Evolutionary conservation across 1,140 invertebrate species (phyloP), one percentile per base, ranked within the genome.

Genomic region (Agrypnia vestita): DNA sequence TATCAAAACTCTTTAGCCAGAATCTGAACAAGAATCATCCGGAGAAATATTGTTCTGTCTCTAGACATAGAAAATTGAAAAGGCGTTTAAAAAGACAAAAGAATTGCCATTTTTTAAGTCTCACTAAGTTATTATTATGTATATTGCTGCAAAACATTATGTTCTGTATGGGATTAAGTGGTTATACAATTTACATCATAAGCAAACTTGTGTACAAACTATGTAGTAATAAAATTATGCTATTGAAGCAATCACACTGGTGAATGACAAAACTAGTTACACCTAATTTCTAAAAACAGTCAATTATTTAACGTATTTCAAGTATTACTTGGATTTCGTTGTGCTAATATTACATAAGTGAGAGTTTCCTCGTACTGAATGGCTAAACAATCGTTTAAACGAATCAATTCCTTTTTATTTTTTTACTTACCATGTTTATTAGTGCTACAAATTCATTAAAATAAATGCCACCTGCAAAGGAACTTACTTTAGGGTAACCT

Each of bases 321-420:
- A 51, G 15, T 43, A 75, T 75, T 75, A 51, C 55, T 75, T 75
- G 15, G 59, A 12, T 25, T 77, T 77, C 75, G 75, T 77, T 77
- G 75, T 77, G 75, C 75, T 77, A 67, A 67, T 67, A 15, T 77
- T 77, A 77, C 61, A 62, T 77, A 67, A 67, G 47, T 77, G 59
- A 67, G 61, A 67, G 51, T 35, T 55, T 53, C 56, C 44, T 62
- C 67, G 19, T 35, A 51, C 47, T 11, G 47, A 4, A 51, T 51
- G 4, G 25, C 47, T 51, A 49, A 71, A 47, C 19, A 49, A 71
- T 51, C 44, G 21, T 71, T 53, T 71, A 67, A 49, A 51, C 67
- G 51, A 71, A 71, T 71, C 67, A 71, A 71, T 71, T 71, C 67
- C 67, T n/a, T 71, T 51, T 51, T 43, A 46, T 67, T 67, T 44